Evolutionary conservation across 2,797 vertebrate species (phyloP).

Genomic region (Sebastes alutus): DNA sequence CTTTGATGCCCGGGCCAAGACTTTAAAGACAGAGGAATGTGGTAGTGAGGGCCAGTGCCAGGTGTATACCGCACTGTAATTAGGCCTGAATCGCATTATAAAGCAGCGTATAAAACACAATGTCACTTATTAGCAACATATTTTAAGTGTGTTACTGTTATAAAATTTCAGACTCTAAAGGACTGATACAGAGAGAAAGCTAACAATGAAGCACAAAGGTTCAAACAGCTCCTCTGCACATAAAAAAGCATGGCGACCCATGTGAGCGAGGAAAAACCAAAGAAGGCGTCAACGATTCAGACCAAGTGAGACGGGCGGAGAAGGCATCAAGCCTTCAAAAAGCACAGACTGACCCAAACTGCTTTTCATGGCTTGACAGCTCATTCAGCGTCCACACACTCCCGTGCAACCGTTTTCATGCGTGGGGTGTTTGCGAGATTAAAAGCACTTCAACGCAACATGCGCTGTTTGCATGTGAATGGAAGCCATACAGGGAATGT

Average conservation of each 20-base stretch:
- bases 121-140: conserved; percentile 70
- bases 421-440: conserved; percentile 48
- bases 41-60: conserved; percentile 77
- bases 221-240: conserved; percentile 49
- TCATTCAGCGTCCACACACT: conserved; percentile 41
- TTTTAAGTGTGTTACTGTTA: conserved; percentile 52
- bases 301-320: conserved; percentile 4
- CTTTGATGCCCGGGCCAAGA: conserved; percentile 83
- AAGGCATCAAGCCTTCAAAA: conserved; percentile 49
- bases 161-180: conserved; percentile 1
- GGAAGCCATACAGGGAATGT: conserved; percentile 53
- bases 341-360: conserved; percentile 39
- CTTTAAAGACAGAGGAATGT: conserved; percentile 83
- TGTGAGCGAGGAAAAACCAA: conserved; percentile 34
- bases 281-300: conserved; percentile 57
- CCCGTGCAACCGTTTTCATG: conserved; percentile 38
- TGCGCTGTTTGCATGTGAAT: conserved; percentile 71
- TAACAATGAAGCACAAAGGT: conserved; percentile 56
- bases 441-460: conserved; percentile 67
- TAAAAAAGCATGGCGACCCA: conserved; percentile 43
- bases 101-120: conserved; percentile 74
- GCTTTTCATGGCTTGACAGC: conserved; percentile 56
- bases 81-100: conserved; percentile 80
- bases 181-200: conserved; percentile 15
- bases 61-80: conserved; percentile 82